These are phyloP conservation scores for Chrysina gloriosa DNA, from an alignment of 2,888 invertebrate genomes.

Conservation along the genomic window DNA sequence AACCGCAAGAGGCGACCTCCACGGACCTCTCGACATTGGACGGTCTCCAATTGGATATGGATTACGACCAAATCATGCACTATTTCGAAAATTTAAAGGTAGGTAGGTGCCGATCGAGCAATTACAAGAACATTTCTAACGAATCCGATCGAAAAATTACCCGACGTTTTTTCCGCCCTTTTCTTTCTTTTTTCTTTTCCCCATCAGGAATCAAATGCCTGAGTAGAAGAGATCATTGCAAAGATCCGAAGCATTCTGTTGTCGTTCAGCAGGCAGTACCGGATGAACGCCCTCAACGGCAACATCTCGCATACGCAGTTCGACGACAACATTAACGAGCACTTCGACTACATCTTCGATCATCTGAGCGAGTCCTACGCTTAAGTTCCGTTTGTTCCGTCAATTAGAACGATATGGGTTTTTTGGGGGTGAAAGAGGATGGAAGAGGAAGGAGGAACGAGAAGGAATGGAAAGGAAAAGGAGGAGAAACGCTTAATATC, in stretches of 20 bases:
- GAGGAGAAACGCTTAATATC: background rate
- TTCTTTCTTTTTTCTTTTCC: slow-evolving; percentile 58
- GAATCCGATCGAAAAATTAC: no score
- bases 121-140: no score
- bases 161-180: no score
- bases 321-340: slow-evolving; percentile 65
- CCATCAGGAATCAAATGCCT: slow-evolving; percentile 88
- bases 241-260: slow-evolving; percentile 83
- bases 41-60: slow-evolving; percentile 87
- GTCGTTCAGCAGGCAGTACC: slow-evolving; percentile 78
- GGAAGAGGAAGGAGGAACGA: background rate
- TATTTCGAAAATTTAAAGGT: slow-evolving; percentile 98
- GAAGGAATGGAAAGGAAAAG: background rate
- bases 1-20: slow-evolving; percentile 53
- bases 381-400: slow-evolving; percentile 60
- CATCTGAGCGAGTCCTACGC: slow-evolving; percentile 76
- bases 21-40: slow-evolving; percentile 73
- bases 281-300: slow-evolving; percentile 64
- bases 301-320: slow-evolving; percentile 61
- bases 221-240: slow-evolving; percentile 89
- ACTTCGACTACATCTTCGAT: slow-evolving; percentile 73
- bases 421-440: no score
- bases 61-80: slow-evolving; percentile 97
- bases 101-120: slow-evolving; percentile 57
- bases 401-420: slow-evolving; percentile 41